Evolutionary conservation across 37 sponge, comb jelly and placozoan species (phyloP).

Genomic region (Cladorhizidae sp.): DNA sequence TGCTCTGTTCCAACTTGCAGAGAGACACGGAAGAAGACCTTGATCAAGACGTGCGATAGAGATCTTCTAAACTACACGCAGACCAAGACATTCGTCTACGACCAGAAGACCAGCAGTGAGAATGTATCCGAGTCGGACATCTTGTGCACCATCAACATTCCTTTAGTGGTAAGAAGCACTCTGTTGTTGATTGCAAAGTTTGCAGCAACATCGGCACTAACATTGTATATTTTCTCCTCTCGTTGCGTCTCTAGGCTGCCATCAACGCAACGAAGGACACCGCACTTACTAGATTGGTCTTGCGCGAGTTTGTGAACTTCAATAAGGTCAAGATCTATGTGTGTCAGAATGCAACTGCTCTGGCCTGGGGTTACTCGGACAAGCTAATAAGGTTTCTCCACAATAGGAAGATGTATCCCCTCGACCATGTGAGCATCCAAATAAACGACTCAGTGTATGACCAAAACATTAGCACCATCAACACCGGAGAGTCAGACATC

Average conservation of each 20-base stretch:
- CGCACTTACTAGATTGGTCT: not conserved
- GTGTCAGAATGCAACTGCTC: constrained; percentile 34
- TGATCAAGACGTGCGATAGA: not conserved
- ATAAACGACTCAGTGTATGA: constrained; percentile 57
- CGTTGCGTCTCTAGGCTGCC: constrained; percentile 23
- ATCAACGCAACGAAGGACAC: not conserved
- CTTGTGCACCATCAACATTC: constrained; percentile 67
- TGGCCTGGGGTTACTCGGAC: constrained; percentile 82
- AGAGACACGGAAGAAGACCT: not conserved
- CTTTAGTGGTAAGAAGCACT: constrained; percentile 50
- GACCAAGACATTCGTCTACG: constrained; percentile 39
- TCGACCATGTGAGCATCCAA: constrained; percentile 41
- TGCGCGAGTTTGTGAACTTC: not conserved
- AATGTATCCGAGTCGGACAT: constrained; percentile 29
- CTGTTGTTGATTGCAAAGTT: too few relatives aligned
- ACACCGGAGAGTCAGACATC: constrained; percentile 67
- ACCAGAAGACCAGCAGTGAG: not conserved
- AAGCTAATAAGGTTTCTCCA: constrained; percentile 35
- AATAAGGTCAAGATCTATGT: constrained; percentile 29
- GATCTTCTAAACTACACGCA: constrained; percentile 38
- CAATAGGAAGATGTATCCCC: constrained; percentile 4
- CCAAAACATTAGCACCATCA: constrained; percentile 36
- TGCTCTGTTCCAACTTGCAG: not conserved
- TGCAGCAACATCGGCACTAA: too few relatives aligned
- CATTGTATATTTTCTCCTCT: not conserved